phyloP scores from a whole-genome alignment of 2,888 invertebrate species.

The Megaustenia siamemsis region DNA sequence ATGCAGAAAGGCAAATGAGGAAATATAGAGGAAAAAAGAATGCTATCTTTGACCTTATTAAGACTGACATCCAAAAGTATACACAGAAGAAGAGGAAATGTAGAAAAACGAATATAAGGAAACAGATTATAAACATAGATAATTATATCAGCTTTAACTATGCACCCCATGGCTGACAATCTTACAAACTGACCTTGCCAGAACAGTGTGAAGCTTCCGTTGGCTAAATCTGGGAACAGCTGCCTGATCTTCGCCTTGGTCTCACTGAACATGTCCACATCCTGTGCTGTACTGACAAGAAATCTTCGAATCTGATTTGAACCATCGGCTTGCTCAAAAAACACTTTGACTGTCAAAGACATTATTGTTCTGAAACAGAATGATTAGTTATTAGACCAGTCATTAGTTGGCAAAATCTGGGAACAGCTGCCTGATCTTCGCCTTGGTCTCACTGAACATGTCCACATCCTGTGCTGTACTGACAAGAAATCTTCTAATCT shows the following conservation, averaged over 20 bases:
- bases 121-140: too few species aligned
- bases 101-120: too few species aligned
- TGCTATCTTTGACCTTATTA: too few species aligned
- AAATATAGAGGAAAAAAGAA: too few species aligned
- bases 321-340: conserved; percentile 39
- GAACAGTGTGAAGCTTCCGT: conserved; percentile 82
- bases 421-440: conserved; percentile 45
- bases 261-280: not conserved
- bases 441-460: conserved; percentile 21
- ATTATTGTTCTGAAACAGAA: conserved; percentile 23
- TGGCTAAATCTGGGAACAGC: conserved; percentile 75
- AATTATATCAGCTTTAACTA: too few species aligned
- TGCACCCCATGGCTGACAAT: too few species aligned
- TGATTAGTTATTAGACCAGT: too few species aligned
- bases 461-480: conserved; percentile 1
- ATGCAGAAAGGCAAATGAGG: too few species aligned
- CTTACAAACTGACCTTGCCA: conserved; percentile 84
- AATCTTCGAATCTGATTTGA: conserved; percentile 53
- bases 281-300: conserved; percentile 5
- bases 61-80: too few species aligned
- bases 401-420: conserved; percentile 79
- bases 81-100: too few species aligned
- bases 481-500: conserved; percentile 52
- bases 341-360: conserved; percentile 54
- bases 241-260: conserved; percentile 48